A percentile compares a stretch with the other conserved stretches of the same genome.
These are phyloP conservation scores for Montipora capitata DNA, from an alignment of 92 coral and sea anemone species.

Conservation along the genomic window DNA sequence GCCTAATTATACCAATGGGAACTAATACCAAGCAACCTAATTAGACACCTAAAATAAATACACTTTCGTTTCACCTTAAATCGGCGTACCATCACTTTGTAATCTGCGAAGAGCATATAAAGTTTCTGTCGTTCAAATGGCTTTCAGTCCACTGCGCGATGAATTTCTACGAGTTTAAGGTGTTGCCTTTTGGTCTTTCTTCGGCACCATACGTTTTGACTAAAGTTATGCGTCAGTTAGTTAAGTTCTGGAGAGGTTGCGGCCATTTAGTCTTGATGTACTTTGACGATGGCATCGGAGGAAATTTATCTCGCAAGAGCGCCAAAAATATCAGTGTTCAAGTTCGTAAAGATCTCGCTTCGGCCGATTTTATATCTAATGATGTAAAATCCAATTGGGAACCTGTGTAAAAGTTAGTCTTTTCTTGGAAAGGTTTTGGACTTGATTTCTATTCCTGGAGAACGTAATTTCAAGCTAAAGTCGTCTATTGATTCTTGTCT, in stretches of 20 bases:
- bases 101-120: neutral
- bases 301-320: neutral
- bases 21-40: too few relatives aligned
- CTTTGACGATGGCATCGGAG: neutral
- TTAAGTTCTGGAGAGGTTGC: neutral
- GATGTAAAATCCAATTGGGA: too few relatives aligned
- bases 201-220: neutral
- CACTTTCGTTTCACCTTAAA: too few relatives aligned
- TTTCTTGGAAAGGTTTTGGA: too few relatives aligned
- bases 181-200: neutral
- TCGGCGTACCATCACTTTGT: too few relatives aligned
- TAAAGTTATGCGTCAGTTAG: neutral
- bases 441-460: too few relatives aligned
- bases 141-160: neutral
- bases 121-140: neutral
- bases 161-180: neutral
- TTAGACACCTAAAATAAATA: too few relatives aligned
- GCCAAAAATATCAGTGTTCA: neutral
- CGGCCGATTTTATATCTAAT: too few relatives aligned
- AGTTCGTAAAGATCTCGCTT: neutral
- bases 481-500: neutral
- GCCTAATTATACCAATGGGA: too few relatives aligned
- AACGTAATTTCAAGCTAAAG: too few relatives aligned
- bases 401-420: too few relatives aligned
- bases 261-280: neutral